Base-by-base conservation (phyloP, 2,113 vertebrate genomes). In the Ifrita kowaldi region DNA sequence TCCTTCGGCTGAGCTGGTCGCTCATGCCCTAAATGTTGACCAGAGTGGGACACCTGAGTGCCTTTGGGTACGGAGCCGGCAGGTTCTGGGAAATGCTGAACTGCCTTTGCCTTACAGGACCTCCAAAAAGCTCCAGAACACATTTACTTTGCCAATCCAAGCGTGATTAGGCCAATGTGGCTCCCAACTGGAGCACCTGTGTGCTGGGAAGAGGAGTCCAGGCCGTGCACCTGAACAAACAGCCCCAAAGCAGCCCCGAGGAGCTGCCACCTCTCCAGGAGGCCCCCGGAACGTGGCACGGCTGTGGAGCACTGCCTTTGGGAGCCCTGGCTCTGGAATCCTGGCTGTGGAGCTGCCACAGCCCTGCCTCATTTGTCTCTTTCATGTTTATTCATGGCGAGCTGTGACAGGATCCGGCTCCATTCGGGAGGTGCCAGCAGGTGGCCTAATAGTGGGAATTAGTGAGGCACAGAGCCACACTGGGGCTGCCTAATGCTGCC, bases 361-460 rank as follows among this genome's bases (percentile, higher is more conserved):
- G 93, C 56, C 8, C 90, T 33, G 94, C 93, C 95, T 96, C 96
- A 92, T 96, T 96, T 97, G 92, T 97, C 96, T 96, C 95, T 57
- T 92, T 90, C 83, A 50, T 89, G 96, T 97, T 97, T 95, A 96
- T 96, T 95, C 95, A 84, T 89, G 95, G 96, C 17, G 3, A 79
- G 84, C 87, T 16, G 85, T 20, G 95, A 5, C 92, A 44, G 94
- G 90, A 88, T 13, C 28, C 30, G 60, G 92, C 96, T 95, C 93
- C 92, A 13, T 81, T 93, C 85, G 64, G 95, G 96, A 75, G 93
- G 67, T 96, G 95, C 82, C 96, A 92, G 96, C 96, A 83, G 96
- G 96, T 71, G 96, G 96, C 85, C 95, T 41, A 71, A 93, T 70
- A 88, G 95, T 78, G 96, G 94, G 96, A 97, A 96, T 96, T 95